Conservation (phyloP, 2,888 invertebrate species). For the Meandrusa payeni region DNA sequence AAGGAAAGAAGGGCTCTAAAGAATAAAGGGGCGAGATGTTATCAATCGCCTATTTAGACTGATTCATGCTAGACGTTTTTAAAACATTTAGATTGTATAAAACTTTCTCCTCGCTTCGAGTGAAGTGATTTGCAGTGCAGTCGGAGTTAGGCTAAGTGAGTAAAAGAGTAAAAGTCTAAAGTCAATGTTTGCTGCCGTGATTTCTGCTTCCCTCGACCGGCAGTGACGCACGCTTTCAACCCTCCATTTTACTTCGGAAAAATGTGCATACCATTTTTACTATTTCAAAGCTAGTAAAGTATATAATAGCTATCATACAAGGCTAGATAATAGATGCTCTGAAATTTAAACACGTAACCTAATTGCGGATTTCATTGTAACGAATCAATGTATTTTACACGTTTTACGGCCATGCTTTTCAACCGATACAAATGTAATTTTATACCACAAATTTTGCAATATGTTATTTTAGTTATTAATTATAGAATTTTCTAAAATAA, state of each 20-base stretch:
- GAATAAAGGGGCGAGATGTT: conserved; percentile 44
- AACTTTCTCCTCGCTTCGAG: conserved; percentile 56
- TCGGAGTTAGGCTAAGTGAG: conserved; percentile 71
- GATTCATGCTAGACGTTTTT: conserved; percentile 48
- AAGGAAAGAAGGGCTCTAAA: conserved; percentile 37
- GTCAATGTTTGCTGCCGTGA: conserved; percentile 79
- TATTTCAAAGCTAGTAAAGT: conserved; percentile 25
- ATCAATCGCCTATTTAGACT: conserved; percentile 46
- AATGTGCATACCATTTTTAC: conserved; percentile 30
- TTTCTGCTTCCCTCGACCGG: conserved; percentile 61
- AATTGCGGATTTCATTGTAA: conserved; percentile 12
- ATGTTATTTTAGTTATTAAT: too few relatives aligned
- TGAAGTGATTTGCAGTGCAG: conserved; percentile 70
- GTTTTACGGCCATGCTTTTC: too few relatives aligned
- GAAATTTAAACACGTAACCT: conserved; percentile 16
- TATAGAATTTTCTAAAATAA: too few relatives aligned
- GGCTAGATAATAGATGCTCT: conserved; percentile 1
- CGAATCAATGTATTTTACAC: conserved; percentile 6
- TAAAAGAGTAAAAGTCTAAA: conserved; percentile 75
- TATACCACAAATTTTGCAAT: too few relatives aligned
- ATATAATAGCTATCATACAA: conserved; percentile 21
- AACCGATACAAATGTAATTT: too few relatives aligned
- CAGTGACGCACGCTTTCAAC: conserved; percentile 52
- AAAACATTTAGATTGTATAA: conserved; percentile 63
- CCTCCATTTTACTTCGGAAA: conserved; percentile 30